Conservation (phyloP, 1,140 invertebrate genomes). For the Carcinoscorpius rotundicauda region DNA sequence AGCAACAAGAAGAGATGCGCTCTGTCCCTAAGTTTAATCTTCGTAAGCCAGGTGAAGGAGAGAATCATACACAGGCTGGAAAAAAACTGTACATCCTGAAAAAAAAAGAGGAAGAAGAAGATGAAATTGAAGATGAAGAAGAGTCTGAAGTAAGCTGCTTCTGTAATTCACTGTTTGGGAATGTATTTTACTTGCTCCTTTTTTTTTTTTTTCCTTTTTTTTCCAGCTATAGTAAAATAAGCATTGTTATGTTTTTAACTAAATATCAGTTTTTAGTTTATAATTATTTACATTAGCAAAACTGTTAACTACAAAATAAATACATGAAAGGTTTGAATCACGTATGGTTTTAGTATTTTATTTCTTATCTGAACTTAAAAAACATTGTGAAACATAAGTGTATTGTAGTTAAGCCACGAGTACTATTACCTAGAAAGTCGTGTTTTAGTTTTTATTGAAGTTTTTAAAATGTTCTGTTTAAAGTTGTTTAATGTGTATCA, state of each 20-base stretch:
- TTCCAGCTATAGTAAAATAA: not conserved
- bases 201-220: conserved; percentile 11
- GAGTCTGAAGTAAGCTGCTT: conserved; percentile 26
- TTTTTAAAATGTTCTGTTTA: no score
- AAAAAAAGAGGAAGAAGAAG: conserved; percentile 51
- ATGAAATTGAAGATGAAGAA: conserved; percentile 48
- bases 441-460: no score
- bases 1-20: conserved; percentile 48
- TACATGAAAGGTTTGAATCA: no score
- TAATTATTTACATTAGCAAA: no score
- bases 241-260: conserved; percentile 3
- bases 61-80: conserved; percentile 81
- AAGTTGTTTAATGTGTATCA: no score
- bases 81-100: conserved; percentile 75
- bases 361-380: no score
- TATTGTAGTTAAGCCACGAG: no score
- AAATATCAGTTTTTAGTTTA: no score
- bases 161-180: not conserved
- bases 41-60: conserved; percentile 82
- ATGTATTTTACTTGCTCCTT: not conserved
- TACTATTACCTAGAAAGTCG: no score
- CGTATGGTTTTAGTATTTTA: no score
- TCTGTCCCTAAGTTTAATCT: conserved; percentile 63
- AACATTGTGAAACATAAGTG: no score
- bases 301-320: no score